phyloP scores from a whole-genome alignment of 2,888 invertebrate genomes.

The Dynastes hyllus region DNA sequence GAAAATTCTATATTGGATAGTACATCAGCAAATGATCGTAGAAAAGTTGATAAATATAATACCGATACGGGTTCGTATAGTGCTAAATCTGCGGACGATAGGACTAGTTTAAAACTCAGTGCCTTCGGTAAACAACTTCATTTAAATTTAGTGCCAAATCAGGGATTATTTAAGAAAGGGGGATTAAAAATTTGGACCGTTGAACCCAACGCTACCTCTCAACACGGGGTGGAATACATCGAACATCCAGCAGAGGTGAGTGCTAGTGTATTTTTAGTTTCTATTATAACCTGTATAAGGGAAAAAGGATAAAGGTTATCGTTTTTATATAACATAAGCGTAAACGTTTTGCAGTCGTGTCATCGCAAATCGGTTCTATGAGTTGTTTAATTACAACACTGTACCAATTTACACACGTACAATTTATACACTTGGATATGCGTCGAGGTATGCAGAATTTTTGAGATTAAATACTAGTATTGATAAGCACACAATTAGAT shows the following conservation, averaged over 20 bases:
- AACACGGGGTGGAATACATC: conserved; percentile 86
- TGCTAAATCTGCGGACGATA: conserved; percentile 39
- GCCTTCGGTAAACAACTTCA: conserved; percentile 87
- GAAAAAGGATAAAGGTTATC: too few relatives aligned
- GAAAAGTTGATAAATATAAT: conserved; percentile 50
- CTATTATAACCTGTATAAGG: neutral
- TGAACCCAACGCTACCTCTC: conserved; percentile 83
- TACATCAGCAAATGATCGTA: conserved; percentile 62
- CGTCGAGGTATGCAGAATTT: too few relatives aligned
- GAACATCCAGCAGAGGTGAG: conserved; percentile 83
- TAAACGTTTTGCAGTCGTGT: too few relatives aligned
- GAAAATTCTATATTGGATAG: conserved; percentile 62
- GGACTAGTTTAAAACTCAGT: conserved; percentile 71
- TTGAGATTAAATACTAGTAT: too few relatives aligned
- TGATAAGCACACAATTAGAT: too few relatives aligned
- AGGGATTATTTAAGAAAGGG: conserved; percentile 84
- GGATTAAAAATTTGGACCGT: conserved; percentile 89
- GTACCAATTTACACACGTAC: too few relatives aligned
- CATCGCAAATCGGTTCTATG: too few relatives aligned
- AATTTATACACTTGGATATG: too few relatives aligned
- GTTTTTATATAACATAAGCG: too few relatives aligned
- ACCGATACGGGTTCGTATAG: conserved; percentile 10
- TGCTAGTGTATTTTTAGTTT: conserved; percentile 54
- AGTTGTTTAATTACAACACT: too few relatives aligned
- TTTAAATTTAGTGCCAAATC: conserved; percentile 83